Evolutionary conservation across 2,113 vertebrate genomes (phyloP), one percentile per base, ranked within the genome.

Genomic region (Dasyurus viverrinus): DNA sequence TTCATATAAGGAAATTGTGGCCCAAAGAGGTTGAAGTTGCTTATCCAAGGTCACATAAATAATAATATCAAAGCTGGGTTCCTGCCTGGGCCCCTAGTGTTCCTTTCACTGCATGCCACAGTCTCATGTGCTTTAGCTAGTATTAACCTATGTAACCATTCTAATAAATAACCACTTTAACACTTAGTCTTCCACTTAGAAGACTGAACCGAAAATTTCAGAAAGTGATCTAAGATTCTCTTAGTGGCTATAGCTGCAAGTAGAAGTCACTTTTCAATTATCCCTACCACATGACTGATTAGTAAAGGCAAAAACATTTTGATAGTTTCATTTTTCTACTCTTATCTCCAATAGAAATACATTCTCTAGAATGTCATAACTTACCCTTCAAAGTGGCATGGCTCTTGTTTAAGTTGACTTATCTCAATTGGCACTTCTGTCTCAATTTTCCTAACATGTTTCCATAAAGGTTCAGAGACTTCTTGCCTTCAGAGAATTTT

Each of bases 351-450:
- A 48, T 6, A n/a, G 26, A 48, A 22, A 54, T 57, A 48, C 30
- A 0, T 10, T 10, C 46, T 52, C 42, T 91, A 47, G 23, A 24
- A 54, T 91, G 48, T 57, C 50, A 92, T 7, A 0, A 48, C 89
- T 1, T 1, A 0, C 3, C 12, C 47, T 84, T 91, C 54, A 19
- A 47, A 6, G 0, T 26, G 2, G 8, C n/a, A 0, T 54, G 11
- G 25, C 0, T 2, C 54, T 1, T 0, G 50, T 53, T 12, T 0
- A 0, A 3, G 9, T 89, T 90, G 91, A 9, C 0, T 0, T 12
- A 47, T 23, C 24, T 11, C 53, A 8, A 0, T 0, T 19, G 22
- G 50, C 7, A 2, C 89, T 24, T 46, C 7, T 14, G 0, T 0
- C 0, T 53, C 27, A 50, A 50, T n/a, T 1, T 2, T 8, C 10